phyloP scores from a whole-genome alignment of 2,797 vertebrate species.

The Myripristis jacobus region DNA sequence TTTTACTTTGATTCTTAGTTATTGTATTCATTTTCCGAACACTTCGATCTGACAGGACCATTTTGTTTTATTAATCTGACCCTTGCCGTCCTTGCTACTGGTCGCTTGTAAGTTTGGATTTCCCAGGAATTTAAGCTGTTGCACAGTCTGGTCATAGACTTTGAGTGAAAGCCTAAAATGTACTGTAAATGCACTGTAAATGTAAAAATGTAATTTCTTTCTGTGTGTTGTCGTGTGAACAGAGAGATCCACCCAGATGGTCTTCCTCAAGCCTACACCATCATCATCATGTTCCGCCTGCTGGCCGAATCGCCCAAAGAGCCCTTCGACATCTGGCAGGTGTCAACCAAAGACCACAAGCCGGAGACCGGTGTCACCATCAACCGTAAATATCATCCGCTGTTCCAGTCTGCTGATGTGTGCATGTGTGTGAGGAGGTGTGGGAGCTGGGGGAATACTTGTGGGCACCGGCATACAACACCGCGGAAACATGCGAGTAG shows the following conservation, averaged over 20 bases:
- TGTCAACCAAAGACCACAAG: constrained; percentile 91
- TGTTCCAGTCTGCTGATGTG: neutral
- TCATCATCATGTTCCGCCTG: constrained; percentile 93
- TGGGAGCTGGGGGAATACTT: constrained; percentile 7
- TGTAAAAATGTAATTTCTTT: neutral
- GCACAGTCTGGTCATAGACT: too few species aligned
- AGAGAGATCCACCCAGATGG: constrained; percentile 96
- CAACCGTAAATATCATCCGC: constrained; percentile 85
- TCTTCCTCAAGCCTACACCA: constrained; percentile 90
- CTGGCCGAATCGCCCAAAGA: constrained; percentile 90
- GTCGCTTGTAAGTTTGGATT: too few species aligned
- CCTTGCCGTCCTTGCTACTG: neutral
- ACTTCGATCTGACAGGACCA: too few species aligned
- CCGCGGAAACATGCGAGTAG: too few species aligned
- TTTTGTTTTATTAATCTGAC: neutral
- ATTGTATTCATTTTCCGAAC: neutral
- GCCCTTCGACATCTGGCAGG: constrained; percentile 97
- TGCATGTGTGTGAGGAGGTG: constrained; percentile 12
- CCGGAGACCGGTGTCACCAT: constrained; percentile 93
- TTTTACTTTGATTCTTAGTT: too few species aligned
- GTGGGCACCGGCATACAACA: too few species aligned
- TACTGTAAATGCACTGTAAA: neutral
- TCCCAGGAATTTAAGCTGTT: too few species aligned
- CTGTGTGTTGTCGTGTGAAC: constrained; percentile 29
- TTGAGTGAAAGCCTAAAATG: neutral